These are phyloP conservation scores for Philotrypesis tridentata DNA, from an alignment of 1,140 invertebrate genomes.

Conservation along the genomic window DNA sequence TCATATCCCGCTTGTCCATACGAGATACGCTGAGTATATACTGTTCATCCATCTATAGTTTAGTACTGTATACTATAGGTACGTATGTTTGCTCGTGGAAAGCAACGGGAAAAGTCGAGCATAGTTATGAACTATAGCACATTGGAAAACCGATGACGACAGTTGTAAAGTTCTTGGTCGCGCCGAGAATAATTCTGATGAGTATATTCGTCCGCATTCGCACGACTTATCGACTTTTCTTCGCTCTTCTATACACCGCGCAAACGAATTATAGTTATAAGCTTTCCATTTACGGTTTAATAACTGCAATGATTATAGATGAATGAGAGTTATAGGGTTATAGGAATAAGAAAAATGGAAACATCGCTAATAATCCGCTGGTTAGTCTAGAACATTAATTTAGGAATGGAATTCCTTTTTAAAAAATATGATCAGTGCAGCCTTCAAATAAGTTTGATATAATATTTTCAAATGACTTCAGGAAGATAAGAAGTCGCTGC, in stretches of 20 bases:
- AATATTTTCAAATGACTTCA: neutral
- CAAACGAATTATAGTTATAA: neutral
- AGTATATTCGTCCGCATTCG: too few species aligned
- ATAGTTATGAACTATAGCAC: neutral
- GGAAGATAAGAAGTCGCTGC: neutral
- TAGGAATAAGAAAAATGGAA: neutral
- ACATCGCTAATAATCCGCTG: neutral
- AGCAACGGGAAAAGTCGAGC: neutral
- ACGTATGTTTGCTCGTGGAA: too few species aligned
- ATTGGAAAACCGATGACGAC: neutral
- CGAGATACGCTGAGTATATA: neutral
- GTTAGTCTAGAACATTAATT: neutral
- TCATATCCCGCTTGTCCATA: neutral
- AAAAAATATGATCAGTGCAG: too few species aligned
- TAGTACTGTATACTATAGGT: neutral
- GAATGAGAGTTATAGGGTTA: too few species aligned
- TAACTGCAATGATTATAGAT: neutral
- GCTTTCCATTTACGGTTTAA: neutral
- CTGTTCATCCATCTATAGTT: neutral
- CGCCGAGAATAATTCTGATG: too few species aligned
- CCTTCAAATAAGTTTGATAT: too few species aligned
- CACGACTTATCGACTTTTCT: too few species aligned
- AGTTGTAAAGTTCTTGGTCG: slow-evolving; percentile 2
- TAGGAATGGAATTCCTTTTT: neutral
- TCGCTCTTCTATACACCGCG: too few species aligned